A percentile compares a stretch with the other conserved stretches of the same genome.
Evolutionary conservation across 2,113 vertebrate species (phyloP).

Genomic region (Scalopus aquaticus): DNA sequence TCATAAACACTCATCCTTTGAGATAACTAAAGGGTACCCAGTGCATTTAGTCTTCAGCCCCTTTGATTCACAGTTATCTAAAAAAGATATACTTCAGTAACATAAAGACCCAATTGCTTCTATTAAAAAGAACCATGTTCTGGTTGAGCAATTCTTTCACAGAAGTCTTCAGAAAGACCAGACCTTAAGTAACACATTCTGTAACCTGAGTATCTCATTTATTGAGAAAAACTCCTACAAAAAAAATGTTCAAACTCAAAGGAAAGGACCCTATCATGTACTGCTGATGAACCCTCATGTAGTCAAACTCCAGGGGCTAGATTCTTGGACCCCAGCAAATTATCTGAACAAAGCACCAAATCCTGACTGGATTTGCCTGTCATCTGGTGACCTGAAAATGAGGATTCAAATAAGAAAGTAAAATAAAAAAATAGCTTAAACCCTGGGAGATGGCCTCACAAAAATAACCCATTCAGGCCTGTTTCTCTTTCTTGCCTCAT

Average conservation of each 20-base stretch:
- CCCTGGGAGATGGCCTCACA: too few relatives aligned
- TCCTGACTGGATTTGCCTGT: too few relatives aligned
- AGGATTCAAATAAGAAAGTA: too few relatives aligned
- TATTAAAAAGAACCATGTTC: not conserved
- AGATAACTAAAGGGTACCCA: not conserved
- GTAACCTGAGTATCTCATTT: not conserved
- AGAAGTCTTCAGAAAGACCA: not conserved
- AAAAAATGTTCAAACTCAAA: not conserved
- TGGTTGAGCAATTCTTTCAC: not conserved
- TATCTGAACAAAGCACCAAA: too few relatives aligned
- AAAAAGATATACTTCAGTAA: not conserved
- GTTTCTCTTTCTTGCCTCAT: too few relatives aligned
- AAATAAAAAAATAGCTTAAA: too few relatives aligned
- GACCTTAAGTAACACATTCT: not conserved
- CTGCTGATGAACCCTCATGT: too few relatives aligned
- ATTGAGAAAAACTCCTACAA: not conserved
- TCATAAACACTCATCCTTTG: not conserved
- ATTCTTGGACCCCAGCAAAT: too few relatives aligned
- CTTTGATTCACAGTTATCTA: not conserved
- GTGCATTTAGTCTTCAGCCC: not conserved
- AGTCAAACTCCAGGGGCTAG: too few relatives aligned
- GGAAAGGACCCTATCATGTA: too few relatives aligned
- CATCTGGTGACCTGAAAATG: too few relatives aligned
- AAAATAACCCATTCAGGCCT: too few relatives aligned
- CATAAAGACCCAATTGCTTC: not conserved